Conservation (phyloP, 2,113 vertebrate genomes). For the Heloderma charlesbogerti region DNA sequence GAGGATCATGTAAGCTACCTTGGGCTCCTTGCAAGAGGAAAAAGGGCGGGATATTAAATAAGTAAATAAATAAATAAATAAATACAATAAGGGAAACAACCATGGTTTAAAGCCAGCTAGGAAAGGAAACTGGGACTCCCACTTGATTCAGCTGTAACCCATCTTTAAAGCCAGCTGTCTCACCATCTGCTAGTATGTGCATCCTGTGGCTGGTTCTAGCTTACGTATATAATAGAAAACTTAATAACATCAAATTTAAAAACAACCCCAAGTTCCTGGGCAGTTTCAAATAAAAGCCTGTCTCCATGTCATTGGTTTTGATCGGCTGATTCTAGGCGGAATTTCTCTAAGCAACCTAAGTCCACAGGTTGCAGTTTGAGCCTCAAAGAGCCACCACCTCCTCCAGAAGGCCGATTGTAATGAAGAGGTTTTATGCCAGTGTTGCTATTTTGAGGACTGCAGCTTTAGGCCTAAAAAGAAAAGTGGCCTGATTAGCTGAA, state of each 20-base stretch:
- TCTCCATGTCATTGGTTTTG: conserved; percentile 10
- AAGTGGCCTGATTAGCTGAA: conserved; percentile 35
- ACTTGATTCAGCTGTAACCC: background rate
- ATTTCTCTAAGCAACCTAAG: background rate
- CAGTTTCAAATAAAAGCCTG: conserved; percentile 3
- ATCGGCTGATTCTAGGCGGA: background rate
- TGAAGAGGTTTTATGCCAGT: background rate
- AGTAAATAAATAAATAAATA: too few relatives aligned
- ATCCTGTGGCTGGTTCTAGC: background rate
- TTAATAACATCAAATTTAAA: background rate
- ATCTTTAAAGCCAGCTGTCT: background rate
- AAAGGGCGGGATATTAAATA: background rate
- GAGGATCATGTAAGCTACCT: too few relatives aligned
- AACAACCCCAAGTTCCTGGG: background rate
- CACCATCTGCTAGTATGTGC: background rate
- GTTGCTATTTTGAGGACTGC: background rate
- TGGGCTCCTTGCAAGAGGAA: too few relatives aligned
- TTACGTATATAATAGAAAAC: background rate
- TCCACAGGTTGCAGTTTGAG: background rate
- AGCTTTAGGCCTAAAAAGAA: conserved; percentile 7
- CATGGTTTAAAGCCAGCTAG: background rate
- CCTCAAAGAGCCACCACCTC: background rate
- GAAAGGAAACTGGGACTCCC: background rate
- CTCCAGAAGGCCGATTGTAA: background rate
- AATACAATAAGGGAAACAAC: background rate